These are phyloP conservation scores for Dioctria rufipes DNA, from an alignment of 2,888 invertebrate genomes.

Conservation along the genomic window DNA sequence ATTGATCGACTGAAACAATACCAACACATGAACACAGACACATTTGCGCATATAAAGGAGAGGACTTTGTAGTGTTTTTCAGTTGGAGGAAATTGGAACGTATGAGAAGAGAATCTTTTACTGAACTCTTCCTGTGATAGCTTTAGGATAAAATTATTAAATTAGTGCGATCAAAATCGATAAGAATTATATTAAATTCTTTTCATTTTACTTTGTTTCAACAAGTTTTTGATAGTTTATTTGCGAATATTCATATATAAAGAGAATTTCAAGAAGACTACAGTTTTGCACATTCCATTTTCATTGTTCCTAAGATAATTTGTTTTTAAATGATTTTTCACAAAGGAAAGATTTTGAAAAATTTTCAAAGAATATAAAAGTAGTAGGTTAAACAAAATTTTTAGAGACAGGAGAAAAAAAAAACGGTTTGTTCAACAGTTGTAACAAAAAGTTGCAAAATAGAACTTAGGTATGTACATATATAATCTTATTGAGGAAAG, in stretches of 20 bases:
- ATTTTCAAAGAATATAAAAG: background rate
- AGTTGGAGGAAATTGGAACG: background rate
- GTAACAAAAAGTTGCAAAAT: no score
- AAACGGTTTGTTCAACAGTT: no score
- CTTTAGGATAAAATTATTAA: background rate
- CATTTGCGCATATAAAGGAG: background rate
- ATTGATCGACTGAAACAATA: background rate
- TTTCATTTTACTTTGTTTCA: conserved; percentile 33
- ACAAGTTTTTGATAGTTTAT: no score
- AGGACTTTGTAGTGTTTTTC: no score
- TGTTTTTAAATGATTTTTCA: background rate
- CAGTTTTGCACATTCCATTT: background rate
- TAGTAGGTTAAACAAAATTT: no score
- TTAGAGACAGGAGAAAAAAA: no score
- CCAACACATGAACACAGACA: background rate
- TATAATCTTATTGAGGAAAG: no score
- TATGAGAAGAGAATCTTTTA: background rate
- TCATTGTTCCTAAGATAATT: background rate
- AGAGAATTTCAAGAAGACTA: background rate
- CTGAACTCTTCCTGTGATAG: background rate
- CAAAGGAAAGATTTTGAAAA: background rate
- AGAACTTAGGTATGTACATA: no score
- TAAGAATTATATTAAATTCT: background rate
- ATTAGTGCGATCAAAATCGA: background rate
- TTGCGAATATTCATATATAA: background rate